Evolutionary conservation across 2,888 invertebrate species (phyloP), one percentile per base, ranked within the genome.

Genomic region (Yponomeuta cagnagella): DNA sequence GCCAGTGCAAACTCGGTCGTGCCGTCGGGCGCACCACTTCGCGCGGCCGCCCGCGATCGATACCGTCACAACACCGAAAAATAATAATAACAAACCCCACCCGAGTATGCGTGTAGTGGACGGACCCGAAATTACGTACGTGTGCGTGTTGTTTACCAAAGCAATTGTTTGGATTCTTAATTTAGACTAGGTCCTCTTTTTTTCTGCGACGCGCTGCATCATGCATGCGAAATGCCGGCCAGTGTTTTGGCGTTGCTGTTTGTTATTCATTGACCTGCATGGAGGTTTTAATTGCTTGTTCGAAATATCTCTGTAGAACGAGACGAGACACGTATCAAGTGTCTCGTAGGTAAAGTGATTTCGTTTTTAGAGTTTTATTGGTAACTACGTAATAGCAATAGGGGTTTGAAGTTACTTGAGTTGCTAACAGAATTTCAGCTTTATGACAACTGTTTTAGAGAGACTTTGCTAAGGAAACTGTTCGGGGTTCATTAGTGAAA

Each of bases 1-100:
- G 78, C 81, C 85, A 90, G 90, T 90, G 85, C 86, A 82, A 85
- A 81, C 77, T 82, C 78, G 82, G 79, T 76, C 84, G 86, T 80
- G 87, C 82, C 80, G 80, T 80, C 80, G 77, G 78, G 78, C 82
- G 83, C 83, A 82, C 80, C 77, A 76, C 73, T 72, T 66, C 65
- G 71, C 71, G n/a, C 69, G 63, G 71, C 43, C 63, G 68, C 77
- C 77, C 78, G 78, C 78, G 71, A 78, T 78, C 78, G 73, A 73
- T 74, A 72, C 72, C 30, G 37, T 66, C 71, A 67, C 69, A 70
- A 69, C 70, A 73, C 69, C 6, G 10, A 33, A 63, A 48, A 67
- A 33, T 52, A 66, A 70, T 15, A 70, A 58, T 33, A 66, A 23
- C 52, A 67, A 31, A 23, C n/a, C 23, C 10, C 64, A 64, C 64